phyloP scores from a whole-genome alignment of 2,888 invertebrate genomes.

The Pogonocherus hispidulus region DNA sequence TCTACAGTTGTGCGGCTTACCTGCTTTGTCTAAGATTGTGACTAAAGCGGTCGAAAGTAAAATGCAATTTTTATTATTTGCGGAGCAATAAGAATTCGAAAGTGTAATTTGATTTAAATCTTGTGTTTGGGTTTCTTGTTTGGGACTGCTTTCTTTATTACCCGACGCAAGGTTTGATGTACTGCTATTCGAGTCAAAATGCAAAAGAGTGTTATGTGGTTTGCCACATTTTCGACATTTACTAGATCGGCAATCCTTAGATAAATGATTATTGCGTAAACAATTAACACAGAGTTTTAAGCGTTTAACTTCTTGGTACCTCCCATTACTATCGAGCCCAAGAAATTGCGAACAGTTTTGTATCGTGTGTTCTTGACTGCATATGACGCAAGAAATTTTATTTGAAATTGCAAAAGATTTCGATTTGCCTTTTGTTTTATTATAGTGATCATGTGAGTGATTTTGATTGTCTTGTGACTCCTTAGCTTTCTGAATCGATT shows the following conservation, averaged over 20 bases:
- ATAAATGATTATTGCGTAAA: too few relatives aligned
- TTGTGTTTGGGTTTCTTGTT: neutral
- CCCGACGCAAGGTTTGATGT: neutral
- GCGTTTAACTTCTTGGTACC: constrained; percentile 22
- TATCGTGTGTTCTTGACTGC: constrained; percentile 20
- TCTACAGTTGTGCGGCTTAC: neutral
- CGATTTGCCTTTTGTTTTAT: constrained; percentile 18
- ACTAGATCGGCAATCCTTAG: neutral
- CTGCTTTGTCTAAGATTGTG: neutral
- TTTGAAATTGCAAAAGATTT: constrained; percentile 21
- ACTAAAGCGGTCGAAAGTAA: constrained; percentile 1
- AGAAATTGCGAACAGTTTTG: constrained; percentile 26
- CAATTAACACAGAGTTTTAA: constrained; percentile 5
- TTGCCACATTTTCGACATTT: constrained; percentile 28
- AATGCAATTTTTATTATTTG: constrained; percentile 8
- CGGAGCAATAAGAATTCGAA: neutral
- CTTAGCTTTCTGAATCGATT: constrained; percentile 8
- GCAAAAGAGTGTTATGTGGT: constrained; percentile 19
- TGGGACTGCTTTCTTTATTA: neutral
- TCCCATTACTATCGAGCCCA: neutral
- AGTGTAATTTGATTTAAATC: neutral
- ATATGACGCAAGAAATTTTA: constrained; percentile 8
- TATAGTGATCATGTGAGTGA: neutral
- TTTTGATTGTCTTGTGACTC: neutral
- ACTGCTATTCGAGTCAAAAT: constrained; percentile 12